phyloP scores from a whole-genome alignment of 2,113 vertebrate genomes.

The Meles meles region DNA sequence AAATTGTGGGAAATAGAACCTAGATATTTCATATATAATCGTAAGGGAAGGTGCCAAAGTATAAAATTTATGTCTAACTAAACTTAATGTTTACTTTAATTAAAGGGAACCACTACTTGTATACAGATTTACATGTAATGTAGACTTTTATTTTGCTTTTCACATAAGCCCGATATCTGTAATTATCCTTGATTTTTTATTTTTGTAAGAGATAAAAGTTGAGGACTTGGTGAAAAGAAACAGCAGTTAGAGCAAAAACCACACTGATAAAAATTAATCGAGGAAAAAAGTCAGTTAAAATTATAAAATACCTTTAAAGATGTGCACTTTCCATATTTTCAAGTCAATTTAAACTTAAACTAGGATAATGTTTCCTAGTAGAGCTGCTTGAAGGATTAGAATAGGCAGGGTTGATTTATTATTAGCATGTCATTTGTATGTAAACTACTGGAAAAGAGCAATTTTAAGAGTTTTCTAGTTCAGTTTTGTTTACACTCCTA shows the following conservation, averaged over 20 bases:
- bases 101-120: constrained; percentile 11
- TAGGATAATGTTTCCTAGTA: constrained; percentile 39
- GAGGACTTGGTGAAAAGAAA: constrained; percentile 46
- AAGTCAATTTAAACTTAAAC: constrained; percentile 37
- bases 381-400: constrained; percentile 45
- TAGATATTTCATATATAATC: not conserved
- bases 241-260: constrained; percentile 20
- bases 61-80: not conserved
- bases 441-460: constrained; percentile 59
- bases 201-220: constrained; percentile 36
- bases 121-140: constrained; percentile 6
- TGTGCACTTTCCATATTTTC: constrained; percentile 64
- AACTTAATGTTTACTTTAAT: not conserved
- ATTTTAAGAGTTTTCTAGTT: constrained; percentile 54
- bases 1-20: not conserved
- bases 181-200: constrained; percentile 41
- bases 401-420: constrained; percentile 45
- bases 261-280: constrained; percentile 19
- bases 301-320: constrained; percentile 48
- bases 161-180: not conserved
- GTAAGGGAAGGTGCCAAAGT: constrained; percentile 50
- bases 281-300: constrained; percentile 1
- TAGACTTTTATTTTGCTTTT: constrained; percentile 37
- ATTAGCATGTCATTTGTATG: constrained; percentile 38
- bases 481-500: constrained; percentile 71